A percentile compares a stretch with the other conserved stretches of the same genome.
Conservation (phyloP, 2,888 invertebrate species). For the Oscheius sp. region DNA sequence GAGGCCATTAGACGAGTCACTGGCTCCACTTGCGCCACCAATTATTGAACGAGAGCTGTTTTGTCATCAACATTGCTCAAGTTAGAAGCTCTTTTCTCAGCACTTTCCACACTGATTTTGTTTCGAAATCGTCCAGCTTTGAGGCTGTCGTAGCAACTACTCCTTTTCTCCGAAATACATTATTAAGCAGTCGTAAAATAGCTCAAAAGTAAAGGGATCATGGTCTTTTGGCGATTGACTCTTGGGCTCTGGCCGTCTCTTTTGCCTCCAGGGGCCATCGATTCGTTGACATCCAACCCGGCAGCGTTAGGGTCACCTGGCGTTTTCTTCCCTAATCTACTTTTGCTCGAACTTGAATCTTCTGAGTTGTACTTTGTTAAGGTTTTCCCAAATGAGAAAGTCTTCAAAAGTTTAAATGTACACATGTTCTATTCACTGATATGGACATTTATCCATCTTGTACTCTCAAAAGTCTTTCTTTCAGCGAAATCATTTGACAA, state of each 20-base stretch:
- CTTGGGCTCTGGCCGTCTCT: neutral
- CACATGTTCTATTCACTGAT: too few relatives aligned
- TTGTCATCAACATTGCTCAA: too few relatives aligned
- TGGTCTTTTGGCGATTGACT: slow-evolving; percentile 23
- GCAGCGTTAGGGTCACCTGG: neutral
- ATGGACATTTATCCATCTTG: too few relatives aligned
- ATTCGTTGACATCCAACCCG: slow-evolving; percentile 28
- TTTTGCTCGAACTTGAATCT: neutral
- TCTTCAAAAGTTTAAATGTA: too few relatives aligned
- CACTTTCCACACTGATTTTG: neutral
- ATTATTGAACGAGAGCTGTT: too few relatives aligned
- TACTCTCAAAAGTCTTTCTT: neutral
- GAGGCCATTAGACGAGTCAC: too few relatives aligned
- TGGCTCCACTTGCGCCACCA: too few relatives aligned
- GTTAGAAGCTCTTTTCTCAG: too few relatives aligned
- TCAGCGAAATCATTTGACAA: neutral
- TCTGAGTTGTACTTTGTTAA: too few relatives aligned
- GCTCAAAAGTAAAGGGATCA: neutral
- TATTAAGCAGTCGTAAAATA: neutral
- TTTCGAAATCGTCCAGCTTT: neutral
- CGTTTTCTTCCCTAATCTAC: neutral
- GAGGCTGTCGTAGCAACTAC: too few relatives aligned
- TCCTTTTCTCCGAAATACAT: too few relatives aligned
- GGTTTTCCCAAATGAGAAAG: too few relatives aligned
- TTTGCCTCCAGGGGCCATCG: slow-evolving; percentile 12